A percentile compares a stretch with the other conserved stretches of the same genome.
phyloP scores from a whole-genome alignment of 2,797 vertebrate genomes.

The Hemitrygon akajei region DNA sequence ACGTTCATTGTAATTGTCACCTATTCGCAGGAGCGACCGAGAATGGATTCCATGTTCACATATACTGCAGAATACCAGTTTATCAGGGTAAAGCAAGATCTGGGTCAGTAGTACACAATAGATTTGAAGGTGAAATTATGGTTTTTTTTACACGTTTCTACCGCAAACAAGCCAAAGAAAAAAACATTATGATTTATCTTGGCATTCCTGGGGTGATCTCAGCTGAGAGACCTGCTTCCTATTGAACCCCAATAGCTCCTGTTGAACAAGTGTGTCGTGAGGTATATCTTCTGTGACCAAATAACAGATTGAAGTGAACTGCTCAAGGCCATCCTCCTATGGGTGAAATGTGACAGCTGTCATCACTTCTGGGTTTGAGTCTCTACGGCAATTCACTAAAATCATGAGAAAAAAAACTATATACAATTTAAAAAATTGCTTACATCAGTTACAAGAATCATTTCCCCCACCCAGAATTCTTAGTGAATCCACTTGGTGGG shows the following conservation, averaged over 20 bases:
- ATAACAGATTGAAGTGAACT: background rate
- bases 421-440: background rate
- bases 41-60: background rate
- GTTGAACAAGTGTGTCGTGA: background rate
- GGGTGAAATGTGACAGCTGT: background rate
- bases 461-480: background rate
- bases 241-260: too few relatives aligned
- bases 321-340: background rate
- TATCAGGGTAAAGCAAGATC: background rate
- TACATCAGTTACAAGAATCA: background rate
- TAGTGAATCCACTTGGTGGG: background rate
- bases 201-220: background rate
- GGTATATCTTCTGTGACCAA: background rate
- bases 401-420: background rate
- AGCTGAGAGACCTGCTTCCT: too few relatives aligned
- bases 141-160: background rate
- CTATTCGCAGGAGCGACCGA: background rate
- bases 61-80: background rate
- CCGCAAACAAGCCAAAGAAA: background rate
- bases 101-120: background rate
- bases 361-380: background rate
- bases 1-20: background rate
- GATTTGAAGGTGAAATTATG: background rate
- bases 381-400: too few relatives aligned
- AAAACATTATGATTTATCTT: background rate